Percentiles rank a stretch among this genome's conserved stretches.
These are phyloP conservation scores for Charaxes varanes DNA, from an alignment of 1,140 invertebrate species.

Conservation along the genomic window DNA sequence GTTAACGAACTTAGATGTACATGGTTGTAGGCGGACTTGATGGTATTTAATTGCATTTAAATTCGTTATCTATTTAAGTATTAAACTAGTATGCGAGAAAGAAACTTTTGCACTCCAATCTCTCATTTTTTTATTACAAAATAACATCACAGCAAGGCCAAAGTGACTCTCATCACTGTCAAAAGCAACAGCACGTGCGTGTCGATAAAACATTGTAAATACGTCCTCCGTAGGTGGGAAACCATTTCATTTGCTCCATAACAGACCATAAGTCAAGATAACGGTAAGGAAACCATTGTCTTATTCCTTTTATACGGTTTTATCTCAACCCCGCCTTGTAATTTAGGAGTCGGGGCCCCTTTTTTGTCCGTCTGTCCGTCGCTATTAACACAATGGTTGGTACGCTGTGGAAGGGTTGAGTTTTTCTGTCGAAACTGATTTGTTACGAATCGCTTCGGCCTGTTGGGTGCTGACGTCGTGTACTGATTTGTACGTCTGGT, in stretches of 20 bases:
- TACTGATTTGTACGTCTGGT: constrained; percentile 11
- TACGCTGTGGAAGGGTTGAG: constrained; percentile 11
- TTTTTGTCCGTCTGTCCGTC: constrained; percentile 35
- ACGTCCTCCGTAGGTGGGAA: constrained; percentile 25
- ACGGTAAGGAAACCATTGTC: constrained; percentile 29
- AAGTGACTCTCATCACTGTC: too few species aligned
- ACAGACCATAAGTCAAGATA: constrained; percentile 24
- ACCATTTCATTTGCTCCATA: constrained; percentile 34
- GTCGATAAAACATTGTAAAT: constrained; percentile 13
- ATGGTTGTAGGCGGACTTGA: too few species aligned
- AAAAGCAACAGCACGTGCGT: constrained; percentile 3
- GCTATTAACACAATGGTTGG: constrained; percentile 33
- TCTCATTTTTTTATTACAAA: too few species aligned
- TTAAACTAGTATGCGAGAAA: too few species aligned
- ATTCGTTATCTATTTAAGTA: too few species aligned
- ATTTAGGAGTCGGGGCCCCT: constrained; percentile 29
- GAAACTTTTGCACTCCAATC: too few species aligned
- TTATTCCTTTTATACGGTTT: constrained; percentile 31
- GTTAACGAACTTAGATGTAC: too few species aligned
- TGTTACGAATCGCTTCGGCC: constrained; percentile 6
- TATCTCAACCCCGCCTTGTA: constrained; percentile 24
- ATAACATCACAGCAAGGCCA: too few species aligned
- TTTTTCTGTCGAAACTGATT: constrained; percentile 20
- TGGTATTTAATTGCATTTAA: too few species aligned
- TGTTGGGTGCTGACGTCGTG: constrained; percentile 12